Conservation (phyloP, 2,888 invertebrate genomes). For the Scaptomyza parva region DNA sequence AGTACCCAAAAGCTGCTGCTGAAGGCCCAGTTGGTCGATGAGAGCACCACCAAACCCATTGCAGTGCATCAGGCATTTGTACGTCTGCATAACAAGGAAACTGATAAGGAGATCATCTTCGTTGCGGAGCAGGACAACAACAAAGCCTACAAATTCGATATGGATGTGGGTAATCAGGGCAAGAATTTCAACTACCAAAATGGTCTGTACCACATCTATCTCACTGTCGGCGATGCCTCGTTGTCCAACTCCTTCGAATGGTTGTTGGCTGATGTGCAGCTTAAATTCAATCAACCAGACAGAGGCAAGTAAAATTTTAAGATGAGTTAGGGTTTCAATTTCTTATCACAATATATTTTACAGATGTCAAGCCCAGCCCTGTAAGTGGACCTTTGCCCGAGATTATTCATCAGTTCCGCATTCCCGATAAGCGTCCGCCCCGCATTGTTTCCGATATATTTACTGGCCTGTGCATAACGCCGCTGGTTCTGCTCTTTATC, state of each 20-base stretch:
- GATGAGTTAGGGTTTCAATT: not conserved
- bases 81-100: constrained; percentile 88
- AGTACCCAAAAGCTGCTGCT: constrained; percentile 94
- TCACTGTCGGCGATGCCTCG: constrained; percentile 96
- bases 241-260: constrained; percentile 95
- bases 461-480: constrained; percentile 92
- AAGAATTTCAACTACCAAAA: constrained; percentile 91
- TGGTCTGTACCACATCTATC: constrained; percentile 92
- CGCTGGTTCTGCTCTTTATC: constrained; percentile 92
- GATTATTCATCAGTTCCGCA: constrained; percentile 94
- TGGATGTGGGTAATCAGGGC: constrained; percentile 93
- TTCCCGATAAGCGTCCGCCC: constrained; percentile 96
- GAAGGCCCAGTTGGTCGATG: constrained; percentile 92
- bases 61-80: constrained; percentile 95
- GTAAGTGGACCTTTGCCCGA: constrained; percentile 86
- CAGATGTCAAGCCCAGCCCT: constrained; percentile 64
- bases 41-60: constrained; percentile 87
- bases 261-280: constrained; percentile 91
- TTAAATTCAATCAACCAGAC: constrained; percentile 88
- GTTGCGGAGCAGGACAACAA: constrained; percentile 94
- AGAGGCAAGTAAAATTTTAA: constrained; percentile 66
- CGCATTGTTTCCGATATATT: constrained; percentile 95
- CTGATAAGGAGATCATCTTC: constrained; percentile 94
- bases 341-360: constrained; percentile 8
- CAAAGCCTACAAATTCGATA: constrained; percentile 94